Percentiles rank a stretch among this genome's conserved stretches.
Evolutionary conservation across 2,113 vertebrate species (phyloP).

Genomic region (Sinocyclocheilus maitianheensis): DNA sequence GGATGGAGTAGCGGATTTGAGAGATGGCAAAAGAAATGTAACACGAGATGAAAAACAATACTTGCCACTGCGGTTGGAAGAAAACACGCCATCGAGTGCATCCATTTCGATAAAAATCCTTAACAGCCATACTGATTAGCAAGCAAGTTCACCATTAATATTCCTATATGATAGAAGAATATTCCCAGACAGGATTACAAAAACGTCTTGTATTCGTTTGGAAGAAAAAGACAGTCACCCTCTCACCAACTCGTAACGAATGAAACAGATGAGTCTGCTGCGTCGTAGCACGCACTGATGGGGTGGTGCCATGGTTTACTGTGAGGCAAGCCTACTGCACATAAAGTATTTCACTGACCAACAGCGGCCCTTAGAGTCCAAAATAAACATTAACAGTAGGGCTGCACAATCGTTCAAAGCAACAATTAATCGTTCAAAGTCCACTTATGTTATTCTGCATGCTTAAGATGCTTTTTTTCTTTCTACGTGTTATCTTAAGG

Average conservation of each 20-base stretch:
- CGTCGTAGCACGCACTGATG: slow-evolving; percentile 7
- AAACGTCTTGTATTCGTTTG: neutral
- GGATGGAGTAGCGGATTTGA: slow-evolving; percentile 58
- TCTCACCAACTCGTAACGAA: neutral
- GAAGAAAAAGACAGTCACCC: neutral
- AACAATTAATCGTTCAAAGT: too few species aligned
- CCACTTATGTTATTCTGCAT: too few species aligned
- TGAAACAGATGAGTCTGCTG: slow-evolving; percentile 6
- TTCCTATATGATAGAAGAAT: neutral
- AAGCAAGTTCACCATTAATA: neutral
- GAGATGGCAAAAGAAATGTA: slow-evolving; percentile 4
- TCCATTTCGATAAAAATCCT: neutral
- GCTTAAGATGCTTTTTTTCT: too few species aligned
- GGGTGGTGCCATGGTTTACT: slow-evolving; percentile 44
- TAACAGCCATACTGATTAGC: neutral
- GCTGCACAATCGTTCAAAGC: too few species aligned
- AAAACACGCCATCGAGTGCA: neutral
- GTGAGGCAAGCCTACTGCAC: neutral
- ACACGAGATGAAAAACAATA: slow-evolving; percentile 37
- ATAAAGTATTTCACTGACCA: slow-evolving; percentile 52
- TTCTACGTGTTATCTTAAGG: too few species aligned
- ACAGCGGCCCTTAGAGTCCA: slow-evolving; percentile 69
- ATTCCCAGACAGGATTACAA: neutral
- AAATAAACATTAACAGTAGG: neutral
- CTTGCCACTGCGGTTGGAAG: slow-evolving; percentile 62